These are phyloP conservation scores for Leptocoma aspasia DNA, from an alignment of 2,113 vertebrate species.

Conservation along the genomic window DNA sequence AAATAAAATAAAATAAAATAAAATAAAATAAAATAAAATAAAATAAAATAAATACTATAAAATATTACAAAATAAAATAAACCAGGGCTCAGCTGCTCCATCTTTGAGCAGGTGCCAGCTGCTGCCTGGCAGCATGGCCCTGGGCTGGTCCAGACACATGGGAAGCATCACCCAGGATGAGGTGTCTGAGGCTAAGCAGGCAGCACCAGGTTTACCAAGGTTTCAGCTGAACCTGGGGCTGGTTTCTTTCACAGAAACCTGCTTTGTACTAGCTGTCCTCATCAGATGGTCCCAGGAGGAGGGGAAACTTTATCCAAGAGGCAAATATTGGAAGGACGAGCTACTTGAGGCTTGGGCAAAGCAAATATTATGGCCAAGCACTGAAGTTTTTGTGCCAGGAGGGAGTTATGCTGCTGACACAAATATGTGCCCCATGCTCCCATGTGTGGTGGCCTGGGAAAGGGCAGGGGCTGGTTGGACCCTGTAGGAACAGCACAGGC, in stretches of 20 bases:
- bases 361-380: neutral
- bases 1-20: neutral
- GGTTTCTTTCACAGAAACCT: neutral
- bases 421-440: neutral
- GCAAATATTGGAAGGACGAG: neutral
- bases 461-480: neutral
- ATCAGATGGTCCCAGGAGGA: neutral
- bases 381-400: neutral
- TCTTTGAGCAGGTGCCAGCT: neutral
- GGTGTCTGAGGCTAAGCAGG: neutral
- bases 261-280: neutral
- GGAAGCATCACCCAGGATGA: neutral
- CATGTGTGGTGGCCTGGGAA: fast-evolving
- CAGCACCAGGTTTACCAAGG: neutral
- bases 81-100: neutral
- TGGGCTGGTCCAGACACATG: neutral
- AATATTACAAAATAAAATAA: neutral
- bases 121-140: fast-evolving
- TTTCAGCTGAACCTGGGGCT: neutral
- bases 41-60: no score
- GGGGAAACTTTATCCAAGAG: neutral
- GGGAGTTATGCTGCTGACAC: fast-evolving
- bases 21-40: neutral
- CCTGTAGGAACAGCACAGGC: fast-evolving
- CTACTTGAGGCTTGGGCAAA: neutral